Percentiles rank a stretch among this genome's conserved stretches.
These are phyloP conservation scores for Drosophila pachea DNA, from an alignment of 1,140 invertebrate species.

Conservation along the genomic window DNA sequence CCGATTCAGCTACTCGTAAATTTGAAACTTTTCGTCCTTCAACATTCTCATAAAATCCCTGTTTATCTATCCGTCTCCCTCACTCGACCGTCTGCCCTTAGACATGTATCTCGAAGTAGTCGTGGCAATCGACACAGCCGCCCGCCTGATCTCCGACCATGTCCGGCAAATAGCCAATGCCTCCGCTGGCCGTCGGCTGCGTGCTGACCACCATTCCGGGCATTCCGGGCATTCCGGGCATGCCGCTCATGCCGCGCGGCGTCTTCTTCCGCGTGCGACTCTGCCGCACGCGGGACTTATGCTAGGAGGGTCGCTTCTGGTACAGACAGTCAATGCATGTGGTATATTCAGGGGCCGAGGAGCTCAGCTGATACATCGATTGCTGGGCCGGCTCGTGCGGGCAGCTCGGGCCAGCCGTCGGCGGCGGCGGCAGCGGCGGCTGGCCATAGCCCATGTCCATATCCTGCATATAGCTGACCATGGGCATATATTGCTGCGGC, in stretches of 20 bases:
- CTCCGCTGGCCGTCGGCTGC: conserved; percentile 58
- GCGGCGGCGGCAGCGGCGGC: conserved; percentile 9
- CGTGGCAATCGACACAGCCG: conserved; percentile 78
- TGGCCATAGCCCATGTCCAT: conserved; percentile 37
- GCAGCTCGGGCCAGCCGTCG: conserved; percentile 13
- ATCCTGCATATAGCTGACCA: conserved; percentile 48
- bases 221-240: conserved; percentile 47
- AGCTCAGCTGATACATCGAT: conserved; percentile 80
- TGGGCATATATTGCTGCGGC: conserved; percentile 53
- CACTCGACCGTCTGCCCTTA: conserved; percentile 39
- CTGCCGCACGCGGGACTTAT: conserved; percentile 80
- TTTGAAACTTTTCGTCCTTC: conserved; percentile 38
- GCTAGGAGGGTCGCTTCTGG: conserved; percentile 82
- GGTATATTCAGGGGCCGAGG: conserved; percentile 83
- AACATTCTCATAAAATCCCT: conserved; percentile 52
- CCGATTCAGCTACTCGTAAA: conserved; percentile 21
- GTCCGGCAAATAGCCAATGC: conserved; percentile 63
- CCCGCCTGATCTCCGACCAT: conserved; percentile 46
- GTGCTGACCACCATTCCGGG: conserved; percentile 56
- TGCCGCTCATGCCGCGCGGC: conserved; percentile 52
- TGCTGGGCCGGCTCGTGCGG: conserved; percentile 57
- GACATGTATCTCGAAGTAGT: conserved; percentile 78
- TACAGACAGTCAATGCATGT: conserved; percentile 85
- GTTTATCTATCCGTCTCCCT: conserved; percentile 36
- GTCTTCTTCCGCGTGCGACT: conserved; percentile 79